phyloP scores from a whole-genome alignment of 2,888 invertebrate genomes.

The Smittia aterrima region DNA sequence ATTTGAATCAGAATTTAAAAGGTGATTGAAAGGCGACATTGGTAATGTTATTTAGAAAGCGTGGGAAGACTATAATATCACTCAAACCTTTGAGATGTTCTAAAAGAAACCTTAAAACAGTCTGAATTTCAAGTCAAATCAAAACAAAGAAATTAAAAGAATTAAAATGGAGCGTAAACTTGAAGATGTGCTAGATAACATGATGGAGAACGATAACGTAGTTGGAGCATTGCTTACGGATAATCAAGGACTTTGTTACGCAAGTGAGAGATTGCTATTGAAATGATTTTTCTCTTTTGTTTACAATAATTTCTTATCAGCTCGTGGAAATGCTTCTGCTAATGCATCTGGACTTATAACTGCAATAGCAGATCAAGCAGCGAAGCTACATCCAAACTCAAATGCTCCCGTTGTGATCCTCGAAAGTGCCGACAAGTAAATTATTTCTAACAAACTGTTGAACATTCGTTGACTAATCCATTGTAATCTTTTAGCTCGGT shows the following conservation, averaged over 20 bases:
- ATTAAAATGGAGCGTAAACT: conserved; percentile 26
- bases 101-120: no score
- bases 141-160: neutral
- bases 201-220: conserved; percentile 30
- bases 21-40: no score
- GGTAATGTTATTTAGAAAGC: no score
- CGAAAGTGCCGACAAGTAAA: neutral
- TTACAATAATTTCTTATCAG: neutral
- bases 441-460: neutral
- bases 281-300: neutral
- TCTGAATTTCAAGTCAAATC: no score
- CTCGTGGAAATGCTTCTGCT: conserved; percentile 9
- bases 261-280: conserved; percentile 17
- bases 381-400: conserved; percentile 30
- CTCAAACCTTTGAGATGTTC: no score
- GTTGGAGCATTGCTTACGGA: conserved; percentile 19
- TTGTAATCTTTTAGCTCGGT: conserved; percentile 3
- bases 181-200: neutral
- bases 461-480: no score
- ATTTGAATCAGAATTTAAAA: no score
- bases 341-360: conserved; percentile 1
- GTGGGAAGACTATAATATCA: no score
- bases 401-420: conserved; percentile 32
- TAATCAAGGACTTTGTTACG: conserved; percentile 10
- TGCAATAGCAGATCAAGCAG: conserved; percentile 18